Base-by-base conservation (phyloP, 2,113 vertebrate species). In the Martes martes region DNA sequence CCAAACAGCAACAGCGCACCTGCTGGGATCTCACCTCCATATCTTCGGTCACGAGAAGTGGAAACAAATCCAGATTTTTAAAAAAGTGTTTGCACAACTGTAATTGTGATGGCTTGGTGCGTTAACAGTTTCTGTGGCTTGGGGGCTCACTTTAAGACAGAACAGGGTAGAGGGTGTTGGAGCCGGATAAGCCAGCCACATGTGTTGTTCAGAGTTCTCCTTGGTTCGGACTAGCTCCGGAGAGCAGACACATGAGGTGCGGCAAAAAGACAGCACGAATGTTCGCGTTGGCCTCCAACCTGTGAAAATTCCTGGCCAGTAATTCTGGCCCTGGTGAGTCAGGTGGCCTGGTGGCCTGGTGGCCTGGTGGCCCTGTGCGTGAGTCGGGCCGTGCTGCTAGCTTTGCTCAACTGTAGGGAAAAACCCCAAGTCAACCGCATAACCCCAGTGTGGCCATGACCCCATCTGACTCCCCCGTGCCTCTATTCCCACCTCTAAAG, bases 391-490 rank as follows among this genome's bases (percentile, higher is more conserved):
- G 0, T 28, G n/a, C 88, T 55, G 1, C 10, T 74, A 73, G 2
- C 69, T 39, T 45, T 9, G 7, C 28, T 18, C 0, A 19, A 14
- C 14, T 18, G 9, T 33, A 26, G n/a, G 7, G 6, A 0, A 65
- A 39, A 39, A 7, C 50, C 13, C 85, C 31, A 10, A 7, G 14
- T 76, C 24, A 23, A 0, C 26, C 6, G 0, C 26, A 14, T 26
- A 73, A 6, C 59, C 3, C 2, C 1, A 4, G 0, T 55, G 21
- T 33, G 31, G 26, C 24, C 4, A 0, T 11, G 45, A 2, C 31
- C 33, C 7, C 1, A 18, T 55, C 33, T 7, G 50, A 19, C 28
- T 74, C 39, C 16, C 1, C 9, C 1, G 11, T 31, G 16, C 31
- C 4, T 92, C 59, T 1, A 39, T 52, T 81, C 16, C 16, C 61